Percentiles rank a stretch among this genome's conserved stretches.
These are phyloP conservation scores for Idaea straminata DNA, from an alignment of 2,888 invertebrate species.

Conservation along the genomic window DNA sequence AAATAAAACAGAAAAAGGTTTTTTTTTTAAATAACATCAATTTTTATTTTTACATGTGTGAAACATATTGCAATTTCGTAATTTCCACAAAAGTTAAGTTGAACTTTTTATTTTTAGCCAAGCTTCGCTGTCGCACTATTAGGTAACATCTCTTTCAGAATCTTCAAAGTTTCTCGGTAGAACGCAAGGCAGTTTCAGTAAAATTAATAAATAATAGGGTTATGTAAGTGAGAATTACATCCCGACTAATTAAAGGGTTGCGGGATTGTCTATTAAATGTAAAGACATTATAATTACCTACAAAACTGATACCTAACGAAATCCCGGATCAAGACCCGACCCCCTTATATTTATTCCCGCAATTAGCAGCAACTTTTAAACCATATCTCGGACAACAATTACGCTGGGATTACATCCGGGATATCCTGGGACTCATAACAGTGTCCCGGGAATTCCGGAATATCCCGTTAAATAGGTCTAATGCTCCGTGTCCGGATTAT, in stretches of 20 bases:
- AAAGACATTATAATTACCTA: background rate
- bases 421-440: slow-evolving; percentile 70
- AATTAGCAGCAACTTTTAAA: slow-evolving; percentile 63
- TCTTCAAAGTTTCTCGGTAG: too few species aligned
- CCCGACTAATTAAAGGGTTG: background rate
- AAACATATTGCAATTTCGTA: too few species aligned
- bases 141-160: too few species aligned
- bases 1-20: too few species aligned
- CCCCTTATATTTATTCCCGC: slow-evolving; percentile 36
- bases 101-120: too few species aligned
- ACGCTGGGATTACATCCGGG: slow-evolving; percentile 65
- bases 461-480: slow-evolving; percentile 75
- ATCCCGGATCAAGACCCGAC: background rate
- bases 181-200: background rate
- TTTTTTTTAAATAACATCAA: too few species aligned
- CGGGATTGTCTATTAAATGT: background rate
- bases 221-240: background rate
- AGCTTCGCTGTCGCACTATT: too few species aligned
- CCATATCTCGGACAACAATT: slow-evolving; percentile 74
- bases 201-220: background rate
- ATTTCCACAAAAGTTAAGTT: too few species aligned
- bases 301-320: background rate
- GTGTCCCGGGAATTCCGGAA: slow-evolving; percentile 54
- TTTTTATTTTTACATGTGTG: too few species aligned
- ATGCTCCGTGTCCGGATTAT: slow-evolving; percentile 66